Conservation (phyloP, 2,888 invertebrate genomes). For the Conus canariensis region DNA sequence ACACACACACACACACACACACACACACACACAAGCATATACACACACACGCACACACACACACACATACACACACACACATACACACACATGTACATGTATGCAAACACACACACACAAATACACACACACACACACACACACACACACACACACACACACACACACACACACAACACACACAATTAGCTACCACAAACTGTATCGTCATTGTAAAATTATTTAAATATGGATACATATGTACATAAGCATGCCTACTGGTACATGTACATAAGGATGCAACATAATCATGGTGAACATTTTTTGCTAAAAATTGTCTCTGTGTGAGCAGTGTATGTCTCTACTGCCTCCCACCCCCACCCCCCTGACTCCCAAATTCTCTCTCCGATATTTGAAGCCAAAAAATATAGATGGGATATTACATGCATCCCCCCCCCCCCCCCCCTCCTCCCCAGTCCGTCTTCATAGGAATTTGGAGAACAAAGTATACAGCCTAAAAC, state of each 20-base stretch:
- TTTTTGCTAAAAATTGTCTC: neutral
- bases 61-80: neutral
- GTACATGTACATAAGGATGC: neutral
- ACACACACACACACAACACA: slow-evolving; percentile 1
- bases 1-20: slow-evolving; percentile 1
- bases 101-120: neutral
- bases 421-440: neutral
- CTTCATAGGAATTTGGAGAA: neutral
- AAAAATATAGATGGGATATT: neutral
- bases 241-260: neutral
- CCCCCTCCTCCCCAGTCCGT: neutral
- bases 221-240: neutral
- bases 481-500: no score
- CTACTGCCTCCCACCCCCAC: neutral
- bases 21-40: neutral
- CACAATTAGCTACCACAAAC: neutral
- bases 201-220: neutral
- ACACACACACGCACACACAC: neutral
- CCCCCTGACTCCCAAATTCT: neutral
- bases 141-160: neutral
- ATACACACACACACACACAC: neutral
- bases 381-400: neutral
- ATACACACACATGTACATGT: neutral
- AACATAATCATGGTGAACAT: neutral
- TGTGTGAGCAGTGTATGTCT: neutral